Evolutionary conservation across 2,113 vertebrate species (phyloP).

Genomic region (Bubo bubo): DNA sequence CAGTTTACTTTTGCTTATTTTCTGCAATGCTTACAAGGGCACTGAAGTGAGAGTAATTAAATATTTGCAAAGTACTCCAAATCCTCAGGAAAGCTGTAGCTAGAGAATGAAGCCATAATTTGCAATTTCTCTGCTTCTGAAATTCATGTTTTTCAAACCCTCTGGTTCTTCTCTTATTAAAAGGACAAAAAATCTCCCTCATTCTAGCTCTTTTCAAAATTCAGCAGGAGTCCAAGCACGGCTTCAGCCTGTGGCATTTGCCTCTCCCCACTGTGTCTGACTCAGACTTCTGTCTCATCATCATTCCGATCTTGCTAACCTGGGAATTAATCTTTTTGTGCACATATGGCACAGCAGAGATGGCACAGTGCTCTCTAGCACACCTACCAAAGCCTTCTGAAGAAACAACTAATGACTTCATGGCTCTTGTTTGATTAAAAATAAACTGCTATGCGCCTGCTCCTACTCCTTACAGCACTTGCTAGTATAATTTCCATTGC

Average conservation of each 20-base stretch:
- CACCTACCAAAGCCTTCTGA: constrained; percentile 32
- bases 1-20: constrained; percentile 13
- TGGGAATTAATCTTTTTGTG: constrained; percentile 58
- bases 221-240: background rate
- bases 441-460: background rate
- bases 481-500: background rate
- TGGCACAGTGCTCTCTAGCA: background rate
- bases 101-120: background rate
- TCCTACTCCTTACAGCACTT: background rate
- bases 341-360: constrained; percentile 5
- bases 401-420: constrained; percentile 39
- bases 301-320: constrained; percentile 25
- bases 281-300: constrained; percentile 47
- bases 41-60: background rate
- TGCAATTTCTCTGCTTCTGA: background rate
- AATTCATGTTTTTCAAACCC: background rate
- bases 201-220: background rate
- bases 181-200: background rate
- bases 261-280: constrained; percentile 32
- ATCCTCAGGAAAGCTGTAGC: background rate
- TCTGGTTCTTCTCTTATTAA: background rate
- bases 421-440: constrained; percentile 29
- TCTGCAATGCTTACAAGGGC: background rate
- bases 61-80: background rate
- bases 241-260: constrained; percentile 13